Percentiles rank a stretch among this genome's conserved stretches.
Conservation (phyloP, 2,113 vertebrate species). For the Aldabrachelys gigantea region DNA sequence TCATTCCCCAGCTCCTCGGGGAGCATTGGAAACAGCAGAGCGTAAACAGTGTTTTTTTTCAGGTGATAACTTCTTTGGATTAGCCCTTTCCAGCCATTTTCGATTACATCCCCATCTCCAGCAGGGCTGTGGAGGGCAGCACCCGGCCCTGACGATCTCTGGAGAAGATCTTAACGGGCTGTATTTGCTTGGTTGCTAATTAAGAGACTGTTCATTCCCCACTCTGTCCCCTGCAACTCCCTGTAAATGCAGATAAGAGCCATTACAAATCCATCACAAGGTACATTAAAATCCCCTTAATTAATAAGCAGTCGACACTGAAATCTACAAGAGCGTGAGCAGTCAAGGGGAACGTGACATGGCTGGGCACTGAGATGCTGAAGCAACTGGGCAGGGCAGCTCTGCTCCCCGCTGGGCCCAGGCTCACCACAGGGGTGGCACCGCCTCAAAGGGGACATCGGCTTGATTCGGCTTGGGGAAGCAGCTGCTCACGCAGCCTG, state of each 20-base stretch:
- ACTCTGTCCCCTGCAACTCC: constrained; percentile 5
- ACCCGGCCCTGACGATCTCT: neutral
- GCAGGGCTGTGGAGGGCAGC: neutral
- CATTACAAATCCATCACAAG: constrained; percentile 42
- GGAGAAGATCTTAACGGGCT: neutral
- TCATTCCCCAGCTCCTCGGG: constrained; percentile 21
- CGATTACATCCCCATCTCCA: neutral
- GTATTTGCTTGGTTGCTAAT: constrained; percentile 26
- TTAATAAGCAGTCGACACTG: constrained; percentile 19
- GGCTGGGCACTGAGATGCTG: accelerated
- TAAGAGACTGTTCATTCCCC: neutral
- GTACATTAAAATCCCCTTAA: constrained; percentile 13
- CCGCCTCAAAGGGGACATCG: accelerated
- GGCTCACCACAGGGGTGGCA: neutral
- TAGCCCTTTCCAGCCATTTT: constrained; percentile 19
- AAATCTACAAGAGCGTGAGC: neutral
- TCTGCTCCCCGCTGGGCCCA: neutral
- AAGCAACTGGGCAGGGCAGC: neutral
- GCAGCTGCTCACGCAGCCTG: neutral
- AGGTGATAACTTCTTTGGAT: constrained; percentile 26
- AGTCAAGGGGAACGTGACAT: neutral
- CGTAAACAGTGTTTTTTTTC: constrained; percentile 23
- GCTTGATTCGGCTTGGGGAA: accelerated
- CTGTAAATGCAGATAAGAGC: constrained; percentile 37
- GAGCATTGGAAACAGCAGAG: neutral